Conservation (phyloP, 2,113 vertebrate species). For the Casuarius casuarius region DNA sequence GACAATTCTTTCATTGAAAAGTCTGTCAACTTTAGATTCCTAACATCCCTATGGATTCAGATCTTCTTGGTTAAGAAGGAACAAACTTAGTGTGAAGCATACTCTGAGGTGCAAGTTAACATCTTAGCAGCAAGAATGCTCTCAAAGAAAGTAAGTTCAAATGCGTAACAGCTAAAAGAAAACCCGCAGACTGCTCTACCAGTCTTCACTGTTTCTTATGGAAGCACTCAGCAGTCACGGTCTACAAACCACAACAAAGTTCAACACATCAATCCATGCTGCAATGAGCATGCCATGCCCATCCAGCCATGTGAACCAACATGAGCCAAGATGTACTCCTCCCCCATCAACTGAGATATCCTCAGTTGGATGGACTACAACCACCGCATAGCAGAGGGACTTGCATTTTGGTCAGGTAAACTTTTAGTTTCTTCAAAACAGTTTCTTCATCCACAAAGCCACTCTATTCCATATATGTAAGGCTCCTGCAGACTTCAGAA, state of each 20-base stretch:
- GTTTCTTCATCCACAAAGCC: not conserved
- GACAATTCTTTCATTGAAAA: not conserved
- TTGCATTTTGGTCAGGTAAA: not conserved
- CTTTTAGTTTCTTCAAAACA: not conserved
- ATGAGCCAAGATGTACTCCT: rapidly evolving
- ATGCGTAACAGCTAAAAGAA: not conserved
- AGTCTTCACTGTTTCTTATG: rapidly evolving
- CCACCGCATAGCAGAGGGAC: not conserved
- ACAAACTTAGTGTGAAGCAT: not conserved
- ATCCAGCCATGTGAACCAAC: rapidly evolving
- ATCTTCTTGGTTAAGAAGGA: not conserved
- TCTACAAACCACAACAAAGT: rapidly evolving
- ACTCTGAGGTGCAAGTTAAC: not conserved
- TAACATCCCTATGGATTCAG: not conserved
- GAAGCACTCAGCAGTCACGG: not conserved
- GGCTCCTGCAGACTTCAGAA: not conserved
- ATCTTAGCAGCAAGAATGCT: not conserved
- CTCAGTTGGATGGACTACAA: not conserved
- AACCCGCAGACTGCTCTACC: not conserved
- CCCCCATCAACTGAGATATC: not conserved
- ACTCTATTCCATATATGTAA: rapidly evolving
- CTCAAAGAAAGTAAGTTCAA: not conserved
- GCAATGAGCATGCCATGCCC: not conserved
- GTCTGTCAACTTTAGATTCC: not conserved
- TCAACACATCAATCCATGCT: not conserved